Conservation (phyloP, 2,797 vertebrate genomes). For the Mormyrus hasselquistii region DNA sequence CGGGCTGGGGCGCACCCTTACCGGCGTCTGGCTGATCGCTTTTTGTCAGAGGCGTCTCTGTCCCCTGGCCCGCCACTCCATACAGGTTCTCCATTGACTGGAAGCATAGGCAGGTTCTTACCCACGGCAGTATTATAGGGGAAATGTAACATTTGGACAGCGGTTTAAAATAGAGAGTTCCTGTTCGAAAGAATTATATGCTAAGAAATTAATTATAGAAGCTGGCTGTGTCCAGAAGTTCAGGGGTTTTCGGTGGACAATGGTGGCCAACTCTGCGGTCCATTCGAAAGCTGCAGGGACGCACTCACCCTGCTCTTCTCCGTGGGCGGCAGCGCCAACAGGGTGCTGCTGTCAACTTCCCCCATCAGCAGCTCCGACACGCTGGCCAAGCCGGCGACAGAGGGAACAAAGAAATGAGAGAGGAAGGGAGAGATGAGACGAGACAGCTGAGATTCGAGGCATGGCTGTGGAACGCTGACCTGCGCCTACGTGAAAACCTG, state of each 20-base stretch:
- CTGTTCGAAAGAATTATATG: not conserved
- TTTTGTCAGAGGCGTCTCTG: slow-evolving; percentile 51
- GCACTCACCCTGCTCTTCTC: slow-evolving; percentile 83
- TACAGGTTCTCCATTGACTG: slow-evolving; percentile 89
- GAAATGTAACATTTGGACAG: not conserved
- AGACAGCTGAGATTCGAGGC: not conserved
- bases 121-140: not conserved
- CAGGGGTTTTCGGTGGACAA: not conserved
- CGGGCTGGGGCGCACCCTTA: slow-evolving; percentile 33
- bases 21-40: slow-evolving; percentile 60
- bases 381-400: slow-evolving; percentile 47
- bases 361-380: slow-evolving; percentile 95
- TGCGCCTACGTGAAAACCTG: not conserved
- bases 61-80: slow-evolving; percentile 53
- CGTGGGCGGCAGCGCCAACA: slow-evolving; percentile 82
- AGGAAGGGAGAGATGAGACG: not conserved
- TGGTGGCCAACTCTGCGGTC: not conserved
- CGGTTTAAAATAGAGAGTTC: not conserved
- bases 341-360: slow-evolving; percentile 90
- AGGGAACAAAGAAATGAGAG: not conserved
- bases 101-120: slow-evolving; percentile 22
- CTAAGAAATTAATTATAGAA: not conserved
- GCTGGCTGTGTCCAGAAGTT: not conserved
- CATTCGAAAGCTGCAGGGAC: not conserved
- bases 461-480: not conserved